Evolutionary conservation across 2,888 invertebrate genomes (phyloP).

Genomic region (Furcula furcula): DNA sequence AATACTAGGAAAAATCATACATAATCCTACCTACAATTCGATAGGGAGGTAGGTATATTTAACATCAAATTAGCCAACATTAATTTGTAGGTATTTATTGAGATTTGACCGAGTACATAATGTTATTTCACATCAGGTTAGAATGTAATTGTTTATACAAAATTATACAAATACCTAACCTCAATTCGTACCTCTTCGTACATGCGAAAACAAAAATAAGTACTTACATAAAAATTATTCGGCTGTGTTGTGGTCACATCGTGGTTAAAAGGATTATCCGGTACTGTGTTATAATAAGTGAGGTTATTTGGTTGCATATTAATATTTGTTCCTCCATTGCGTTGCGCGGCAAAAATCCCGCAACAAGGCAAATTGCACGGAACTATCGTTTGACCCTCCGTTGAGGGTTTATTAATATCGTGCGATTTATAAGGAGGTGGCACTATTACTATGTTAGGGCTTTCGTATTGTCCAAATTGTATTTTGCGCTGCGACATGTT

Average conservation of each 20-base stretch:
- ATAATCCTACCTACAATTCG: too few relatives aligned
- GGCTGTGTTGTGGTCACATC: not conserved
- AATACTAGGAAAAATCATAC: too few relatives aligned
- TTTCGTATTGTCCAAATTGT: constrained; percentile 29
- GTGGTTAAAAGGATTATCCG: not conserved
- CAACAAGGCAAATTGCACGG: not conserved
- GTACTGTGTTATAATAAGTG: not conserved
- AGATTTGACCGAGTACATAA: too few relatives aligned
- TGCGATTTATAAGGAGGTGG: constrained; percentile 12
- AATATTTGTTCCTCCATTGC: not conserved
- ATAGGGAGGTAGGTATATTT: too few relatives aligned
- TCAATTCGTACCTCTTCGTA: too few relatives aligned
- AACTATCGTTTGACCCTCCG: not conserved
- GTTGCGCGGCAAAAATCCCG: not conserved
- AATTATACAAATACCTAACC: not conserved
- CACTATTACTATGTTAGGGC: constrained; percentile 41
- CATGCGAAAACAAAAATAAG: not conserved
- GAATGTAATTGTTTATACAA: too few relatives aligned
- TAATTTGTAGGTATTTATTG: too few relatives aligned
- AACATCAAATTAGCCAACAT: too few relatives aligned
- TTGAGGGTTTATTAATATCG: too few relatives aligned
- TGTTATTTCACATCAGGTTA: too few relatives aligned
- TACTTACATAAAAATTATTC: not conserved
- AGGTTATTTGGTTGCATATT: not conserved
- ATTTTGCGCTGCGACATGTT: too few relatives aligned